Evolutionary conservation across 1,140 invertebrate genomes (phyloP).

Genomic region (Hesperophylax magnus): DNA sequence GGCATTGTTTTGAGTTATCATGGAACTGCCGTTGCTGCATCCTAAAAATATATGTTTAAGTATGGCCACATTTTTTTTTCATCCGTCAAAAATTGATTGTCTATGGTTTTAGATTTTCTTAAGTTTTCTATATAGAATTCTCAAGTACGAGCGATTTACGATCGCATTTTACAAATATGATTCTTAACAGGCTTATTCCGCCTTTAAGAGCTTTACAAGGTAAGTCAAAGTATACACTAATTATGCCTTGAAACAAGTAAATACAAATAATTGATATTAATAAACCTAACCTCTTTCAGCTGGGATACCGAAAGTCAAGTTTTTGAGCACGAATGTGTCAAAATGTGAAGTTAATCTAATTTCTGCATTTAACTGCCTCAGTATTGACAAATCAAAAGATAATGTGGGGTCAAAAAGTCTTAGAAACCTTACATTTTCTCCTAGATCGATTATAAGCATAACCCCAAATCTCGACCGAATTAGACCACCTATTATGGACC

Average conservation of each 20-base stretch:
- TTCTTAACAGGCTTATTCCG: background rate
- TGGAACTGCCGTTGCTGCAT: too few relatives aligned
- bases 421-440: constrained; percentile 39
- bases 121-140: too few relatives aligned
- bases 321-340: constrained; percentile 18
- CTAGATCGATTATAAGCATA: constrained; percentile 41
- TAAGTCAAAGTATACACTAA: background rate
- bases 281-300: constrained; percentile 31
- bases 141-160: too few relatives aligned
- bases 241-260: background rate
- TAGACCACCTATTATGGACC: constrained; percentile 46
- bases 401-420: background rate
- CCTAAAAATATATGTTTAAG: too few relatives aligned
- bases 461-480: constrained; percentile 7
- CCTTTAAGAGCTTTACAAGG: background rate
- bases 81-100: too few relatives aligned
- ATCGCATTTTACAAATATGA: background rate
- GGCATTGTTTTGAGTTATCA: too few relatives aligned
- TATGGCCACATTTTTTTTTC: too few relatives aligned
- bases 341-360: constrained; percentile 5
- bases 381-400: constrained; percentile 13
- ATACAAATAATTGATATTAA: background rate
- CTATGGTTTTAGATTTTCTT: too few relatives aligned
- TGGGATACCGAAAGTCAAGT: background rate
- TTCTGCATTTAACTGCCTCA: constrained; percentile 23